Percentiles rank a stretch among this genome's conserved stretches.
Evolutionary conservation across 2,888 invertebrate species (phyloP).

Genomic region (Drosophila multiciliata): DNA sequence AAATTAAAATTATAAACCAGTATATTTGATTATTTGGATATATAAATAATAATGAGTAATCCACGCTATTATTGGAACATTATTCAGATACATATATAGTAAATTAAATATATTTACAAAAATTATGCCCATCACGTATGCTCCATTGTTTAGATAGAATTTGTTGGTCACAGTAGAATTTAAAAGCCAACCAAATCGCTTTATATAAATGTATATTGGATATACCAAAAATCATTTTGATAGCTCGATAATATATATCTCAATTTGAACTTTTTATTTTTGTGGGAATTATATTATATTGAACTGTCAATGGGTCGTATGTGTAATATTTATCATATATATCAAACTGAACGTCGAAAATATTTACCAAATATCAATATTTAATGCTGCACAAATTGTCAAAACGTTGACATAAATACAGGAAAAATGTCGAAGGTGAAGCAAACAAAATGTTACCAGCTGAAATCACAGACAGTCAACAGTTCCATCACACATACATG

Average conservation of each 20-base stretch:
- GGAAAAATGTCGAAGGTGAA: constrained; percentile 47
- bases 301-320: constrained; percentile 15
- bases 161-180: constrained; percentile 2
- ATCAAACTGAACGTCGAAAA: constrained; percentile 24
- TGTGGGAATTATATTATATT: not conserved
- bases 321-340: constrained; percentile 20
- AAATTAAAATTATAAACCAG: not conserved
- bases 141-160: constrained; percentile 56
- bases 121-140: constrained; percentile 54
- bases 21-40: not conserved
- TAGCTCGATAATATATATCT: not conserved
- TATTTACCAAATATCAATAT: constrained; percentile 74
- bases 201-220: not conserved
- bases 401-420: constrained; percentile 62
- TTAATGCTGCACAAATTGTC: constrained; percentile 67
- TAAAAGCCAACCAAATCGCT: not conserved
- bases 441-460: constrained; percentile 53
- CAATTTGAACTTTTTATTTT: not conserved
- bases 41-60: not conserved
- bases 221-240: not conserved
- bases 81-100: constrained; percentile 4
- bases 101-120: not conserved
- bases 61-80: constrained; percentile 11
- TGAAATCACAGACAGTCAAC: constrained; percentile 52
- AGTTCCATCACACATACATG: constrained; percentile 11